A percentile compares a stretch with the other conserved stretches of the same genome.
These are phyloP conservation scores for Bufo gargarizans DNA, from an alignment of 2,113 vertebrate genomes.

Conservation along the genomic window DNA sequence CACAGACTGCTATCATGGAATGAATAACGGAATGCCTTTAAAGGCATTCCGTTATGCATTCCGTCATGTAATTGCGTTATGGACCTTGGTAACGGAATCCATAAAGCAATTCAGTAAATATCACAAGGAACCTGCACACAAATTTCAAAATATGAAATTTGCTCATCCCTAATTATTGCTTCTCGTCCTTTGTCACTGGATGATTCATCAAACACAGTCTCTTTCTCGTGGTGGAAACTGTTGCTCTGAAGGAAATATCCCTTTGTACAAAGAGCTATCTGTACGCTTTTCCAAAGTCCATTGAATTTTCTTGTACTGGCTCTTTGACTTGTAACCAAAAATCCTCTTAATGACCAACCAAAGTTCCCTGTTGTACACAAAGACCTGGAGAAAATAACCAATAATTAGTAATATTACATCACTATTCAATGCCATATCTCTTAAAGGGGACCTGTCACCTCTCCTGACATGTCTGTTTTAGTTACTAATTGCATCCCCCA, in stretches of 20 bases:
- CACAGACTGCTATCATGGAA: no score
- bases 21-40: no score
- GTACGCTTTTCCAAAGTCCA: conserved; percentile 63
- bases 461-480: no score
- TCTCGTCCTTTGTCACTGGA: neutral
- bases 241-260: neutral
- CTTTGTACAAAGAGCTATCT: conserved; percentile 62
- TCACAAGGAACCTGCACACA: neutral
- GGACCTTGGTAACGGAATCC: no score
- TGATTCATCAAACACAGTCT: conserved; percentile 1
- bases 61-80: no score
- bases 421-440: neutral
- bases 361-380: conserved; percentile 64
- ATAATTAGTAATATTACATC: neutral
- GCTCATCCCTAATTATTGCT: neutral
- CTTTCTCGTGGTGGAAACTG: neutral
- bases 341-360: conserved; percentile 69
- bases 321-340: conserved; percentile 64
- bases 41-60: no score
- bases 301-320: conserved; percentile 66
- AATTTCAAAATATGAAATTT: no score
- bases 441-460: no score
- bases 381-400: conserved; percentile 58
- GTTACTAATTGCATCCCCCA: no score
- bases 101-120: no score